Conservation (phyloP, 2,888 invertebrate genomes). For the Adelognathus sp. region DNA sequence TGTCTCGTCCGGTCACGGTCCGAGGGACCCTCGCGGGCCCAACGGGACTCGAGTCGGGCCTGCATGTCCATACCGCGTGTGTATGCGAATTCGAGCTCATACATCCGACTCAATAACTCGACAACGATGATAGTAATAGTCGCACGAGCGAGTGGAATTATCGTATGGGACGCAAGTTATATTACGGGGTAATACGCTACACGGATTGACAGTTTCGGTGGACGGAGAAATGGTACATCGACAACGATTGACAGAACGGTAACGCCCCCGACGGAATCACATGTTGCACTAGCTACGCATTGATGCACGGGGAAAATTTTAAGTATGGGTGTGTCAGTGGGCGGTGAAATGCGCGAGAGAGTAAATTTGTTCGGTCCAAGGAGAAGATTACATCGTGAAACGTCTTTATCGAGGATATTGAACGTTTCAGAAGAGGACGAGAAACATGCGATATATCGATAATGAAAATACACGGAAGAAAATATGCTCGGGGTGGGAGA, state of each 20-base stretch:
- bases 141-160: background rate
- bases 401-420: too few relatives aligned
- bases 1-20: slow-evolving; percentile 58
- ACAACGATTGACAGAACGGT: background rate
- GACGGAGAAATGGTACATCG: background rate
- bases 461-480: too few relatives aligned
- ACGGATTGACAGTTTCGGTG: background rate
- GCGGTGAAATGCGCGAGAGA: too few relatives aligned
- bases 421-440: too few relatives aligned
- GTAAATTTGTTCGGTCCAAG: too few relatives aligned
- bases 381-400: too few relatives aligned
- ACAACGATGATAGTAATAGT: background rate
- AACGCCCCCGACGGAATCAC: background rate
- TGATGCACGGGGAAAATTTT: background rate
- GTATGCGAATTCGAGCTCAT: slow-evolving; percentile 34
- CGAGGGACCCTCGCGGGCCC: slow-evolving; percentile 56
- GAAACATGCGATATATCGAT: too few relatives aligned
- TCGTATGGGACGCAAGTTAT: background rate
- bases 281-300: background rate
- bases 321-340: background rate
- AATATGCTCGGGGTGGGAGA: too few relatives aligned
- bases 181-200: background rate
- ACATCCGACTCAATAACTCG: slow-evolving; percentile 26
- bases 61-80: slow-evolving; percentile 2
- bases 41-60: slow-evolving; percentile 47